phyloP scores from a whole-genome alignment of 2,888 invertebrate species.

The Drosophila subsilvestris region DNA sequence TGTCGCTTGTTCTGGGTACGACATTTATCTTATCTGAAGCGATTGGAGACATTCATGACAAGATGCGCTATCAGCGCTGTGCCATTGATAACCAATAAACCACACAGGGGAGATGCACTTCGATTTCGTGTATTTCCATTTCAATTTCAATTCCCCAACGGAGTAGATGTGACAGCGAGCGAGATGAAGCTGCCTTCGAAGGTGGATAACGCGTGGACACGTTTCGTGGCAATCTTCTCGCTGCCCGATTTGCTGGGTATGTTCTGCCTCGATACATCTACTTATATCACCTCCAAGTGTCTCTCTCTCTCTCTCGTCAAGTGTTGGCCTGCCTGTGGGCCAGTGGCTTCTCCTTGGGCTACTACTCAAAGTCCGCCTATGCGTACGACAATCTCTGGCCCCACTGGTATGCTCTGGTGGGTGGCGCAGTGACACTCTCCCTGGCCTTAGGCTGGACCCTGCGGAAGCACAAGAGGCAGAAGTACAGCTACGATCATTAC shows the following conservation, averaged over 20 bases:
- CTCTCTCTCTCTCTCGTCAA: constrained; percentile 19
- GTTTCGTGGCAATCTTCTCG: constrained; percentile 50
- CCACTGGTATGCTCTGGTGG: constrained; percentile 74
- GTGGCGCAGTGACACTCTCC: constrained; percentile 47
- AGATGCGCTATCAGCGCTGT: constrained; percentile 46
- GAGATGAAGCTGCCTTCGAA: constrained; percentile 35
- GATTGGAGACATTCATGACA: constrained; percentile 35
- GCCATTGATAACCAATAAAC: constrained; percentile 14
- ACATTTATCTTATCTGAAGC: constrained; percentile 39
- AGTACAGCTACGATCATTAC: constrained; percentile 77
- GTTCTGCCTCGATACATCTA: not conserved
- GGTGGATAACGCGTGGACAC: constrained; percentile 54
- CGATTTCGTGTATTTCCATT: constrained; percentile 34
- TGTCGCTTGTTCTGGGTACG: constrained; percentile 32
- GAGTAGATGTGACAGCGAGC: constrained; percentile 43
- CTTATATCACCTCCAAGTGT: not conserved
- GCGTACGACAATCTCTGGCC: constrained; percentile 75
- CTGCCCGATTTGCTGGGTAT: constrained; percentile 65
- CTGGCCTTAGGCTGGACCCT: constrained; percentile 72
- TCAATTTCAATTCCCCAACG: constrained; percentile 7
- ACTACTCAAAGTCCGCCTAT: constrained; percentile 76
- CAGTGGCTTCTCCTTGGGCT: constrained; percentile 74
- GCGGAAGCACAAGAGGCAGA: constrained; percentile 65
- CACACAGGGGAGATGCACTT: constrained; percentile 36
- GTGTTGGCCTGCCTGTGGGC: constrained; percentile 71